Evolutionary conservation across 2,888 invertebrate genomes (phyloP), one percentile per base, ranked within the genome.

Genomic region (Fabriciana adippe): DNA sequence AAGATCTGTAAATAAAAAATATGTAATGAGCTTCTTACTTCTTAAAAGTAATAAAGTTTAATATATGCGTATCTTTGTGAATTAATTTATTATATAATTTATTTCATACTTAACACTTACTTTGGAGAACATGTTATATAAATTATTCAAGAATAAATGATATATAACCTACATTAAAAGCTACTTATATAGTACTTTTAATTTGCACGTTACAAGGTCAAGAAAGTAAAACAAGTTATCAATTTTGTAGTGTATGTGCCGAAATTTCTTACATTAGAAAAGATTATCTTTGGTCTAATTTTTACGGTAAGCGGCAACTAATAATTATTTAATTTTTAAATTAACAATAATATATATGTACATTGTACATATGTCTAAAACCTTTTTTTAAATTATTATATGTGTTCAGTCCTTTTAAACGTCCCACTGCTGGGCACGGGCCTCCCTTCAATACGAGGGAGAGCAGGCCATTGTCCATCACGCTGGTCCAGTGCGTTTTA

Each of bases 101-200:
- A 45, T 54, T 18, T 21, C 8, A 35, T 11, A 26, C 31, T 35
- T 11, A 47, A 16, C 21, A 85, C 88, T 88, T 80, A 90, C 90
- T 87, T 88, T 88, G 71, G 82, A 82, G 84, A 85, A 87, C 90
- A 90, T 86, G 56, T 18, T 45, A 45, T 15, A 18, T 26, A 51
- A 16, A 16, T 62, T 54, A 47, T 47, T 57, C 11, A 21, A 21
- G 13, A 56, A 11, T 80, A 79, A 90, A 85, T 90, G 87, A 86
- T 87, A 79, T 77, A 80, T 72, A 77, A 65, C 75, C 75, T 75
- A 71, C 77, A 74, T 75, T 74, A 76, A 77, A 72, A 73, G 75
- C 74, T 68, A 76, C 81, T 87, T 90, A 78, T 89, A 89, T 89
- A 89, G 78, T 76, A 77, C 71, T 73, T 76, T 51, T 61, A 61